phyloP scores from a whole-genome alignment of 1,140 invertebrate species.

The Drosophila pandora region DNA sequence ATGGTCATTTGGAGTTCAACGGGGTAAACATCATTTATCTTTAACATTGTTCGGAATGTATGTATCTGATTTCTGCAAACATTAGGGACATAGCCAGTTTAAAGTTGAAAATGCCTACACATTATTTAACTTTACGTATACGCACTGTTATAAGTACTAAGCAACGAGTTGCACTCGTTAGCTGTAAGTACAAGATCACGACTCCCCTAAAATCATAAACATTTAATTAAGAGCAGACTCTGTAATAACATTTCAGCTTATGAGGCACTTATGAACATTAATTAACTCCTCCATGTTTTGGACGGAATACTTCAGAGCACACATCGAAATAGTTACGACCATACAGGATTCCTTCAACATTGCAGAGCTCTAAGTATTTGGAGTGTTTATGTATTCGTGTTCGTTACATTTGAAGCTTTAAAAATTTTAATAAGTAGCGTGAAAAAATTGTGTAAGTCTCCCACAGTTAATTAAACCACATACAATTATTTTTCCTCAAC shows the following conservation, averaged over 20 bases:
- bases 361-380: not conserved
- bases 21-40: conserved; percentile 24
- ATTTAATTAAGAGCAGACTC: conserved; percentile 38
- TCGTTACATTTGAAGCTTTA: not conserved
- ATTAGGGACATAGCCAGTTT: not conserved
- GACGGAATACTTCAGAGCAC: not conserved
- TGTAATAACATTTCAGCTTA: conserved; percentile 28
- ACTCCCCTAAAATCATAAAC: conserved; percentile 14
- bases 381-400: no score
- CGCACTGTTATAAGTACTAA: not conserved
- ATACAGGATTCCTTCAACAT: conserved; percentile 1
- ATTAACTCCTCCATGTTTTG: conserved; percentile 9
- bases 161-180: not conserved
- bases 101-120: not conserved
- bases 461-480: not conserved
- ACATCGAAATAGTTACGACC: conserved; percentile 21
- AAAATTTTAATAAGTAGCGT: not conserved
- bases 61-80: not conserved
- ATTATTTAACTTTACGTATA: not conserved
- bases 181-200: conserved; percentile 7
- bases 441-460: not conserved
- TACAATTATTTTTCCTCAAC: not conserved
- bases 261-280: conserved; percentile 23
- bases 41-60: not conserved
- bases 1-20: conserved; percentile 2